A percentile compares a stretch with the other conserved stretches of the same genome.
These are phyloP conservation scores for Pristiophorus japonicus DNA, from an alignment of 2,113 vertebrate genomes.

Conservation along the genomic window DNA sequence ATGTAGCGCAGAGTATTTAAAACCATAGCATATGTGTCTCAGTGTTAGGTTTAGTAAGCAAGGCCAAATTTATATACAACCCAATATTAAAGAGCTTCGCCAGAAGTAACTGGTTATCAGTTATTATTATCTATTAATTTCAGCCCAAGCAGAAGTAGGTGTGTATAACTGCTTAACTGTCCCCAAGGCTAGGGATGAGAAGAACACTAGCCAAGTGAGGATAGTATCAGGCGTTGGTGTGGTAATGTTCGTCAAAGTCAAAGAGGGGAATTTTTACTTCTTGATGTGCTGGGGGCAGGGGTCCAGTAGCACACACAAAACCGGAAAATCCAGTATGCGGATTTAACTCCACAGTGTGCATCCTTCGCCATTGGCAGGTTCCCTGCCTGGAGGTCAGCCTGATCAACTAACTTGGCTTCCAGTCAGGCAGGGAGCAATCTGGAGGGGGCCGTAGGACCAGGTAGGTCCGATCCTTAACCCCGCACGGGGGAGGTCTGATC, in stretches of 20 bases:
- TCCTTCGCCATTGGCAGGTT: no score
- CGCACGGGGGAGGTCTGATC: no score
- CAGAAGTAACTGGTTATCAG: not conserved
- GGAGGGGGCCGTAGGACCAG: no score
- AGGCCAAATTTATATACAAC: not conserved
- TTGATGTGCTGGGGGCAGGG: no score
- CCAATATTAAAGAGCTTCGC: not conserved
- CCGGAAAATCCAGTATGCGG: no score
- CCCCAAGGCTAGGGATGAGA: not conserved
- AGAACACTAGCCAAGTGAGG: not conserved
- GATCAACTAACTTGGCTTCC: no score
- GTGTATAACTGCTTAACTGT: not conserved
- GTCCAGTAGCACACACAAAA: no score
- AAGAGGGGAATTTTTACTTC: not conserved
- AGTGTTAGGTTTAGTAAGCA: not conserved
- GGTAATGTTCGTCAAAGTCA: not conserved
- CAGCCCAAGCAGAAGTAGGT: no score
- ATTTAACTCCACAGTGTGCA: no score
- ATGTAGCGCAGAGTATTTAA: not conserved
- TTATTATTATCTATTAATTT: not conserved
- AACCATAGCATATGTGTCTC: not conserved
- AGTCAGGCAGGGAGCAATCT: no score
- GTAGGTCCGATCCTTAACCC: no score
- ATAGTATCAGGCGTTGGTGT: not conserved
- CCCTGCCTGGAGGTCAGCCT: no score